Base-by-base conservation (phyloP, 1,140 invertebrate species). In the Drosophila sproati region DNA sequence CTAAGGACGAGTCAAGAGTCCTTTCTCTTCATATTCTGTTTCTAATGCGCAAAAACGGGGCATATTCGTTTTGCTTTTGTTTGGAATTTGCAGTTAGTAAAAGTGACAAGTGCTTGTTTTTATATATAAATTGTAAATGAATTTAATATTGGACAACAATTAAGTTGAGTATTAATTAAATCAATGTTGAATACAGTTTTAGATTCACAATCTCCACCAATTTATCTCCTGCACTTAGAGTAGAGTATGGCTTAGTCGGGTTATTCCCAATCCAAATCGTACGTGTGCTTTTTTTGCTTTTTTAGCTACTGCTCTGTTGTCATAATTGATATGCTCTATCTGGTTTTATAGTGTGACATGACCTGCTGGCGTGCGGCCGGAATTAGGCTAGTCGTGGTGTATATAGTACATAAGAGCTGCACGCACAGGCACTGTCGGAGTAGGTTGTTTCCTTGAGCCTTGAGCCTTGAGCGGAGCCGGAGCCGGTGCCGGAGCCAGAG, bases 261-360 rank as follows among this genome's bases (percentile, higher is more conserved):
- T 8, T 8, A 34, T 34, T 34, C 20, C 20, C 20, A 20, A 2
- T 20, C 1, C 20, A 20, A 20, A 20, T 20, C 20, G 20, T 20
- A 20, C 20, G 1, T 34, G 5, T 8, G 37, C 37, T 52, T 12
- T 31, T 39, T 50, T 52, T 1, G 51, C 43, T 50, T 31, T 57
- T 12, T 47, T 59, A 3, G 8, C 35, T 68, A 28, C 12, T 52
- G 37, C 39, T 52, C 51, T 78, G 85, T 86, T 90, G 85, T 90
- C 85, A 89, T 89, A 89, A 89, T 89, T 90, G 86, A 89, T 90
- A 89, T 85, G 73, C 59, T 59, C 57, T 50, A 52, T 51, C 35
- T 28, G 29, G 51, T 64, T 69, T 61, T 70, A 61, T 51, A 62
- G 66, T 64, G 34, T 61, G 66, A 20, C 20, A 34, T 29, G 39